These are phyloP conservation scores for Nematopogon swammerdamellus DNA, from an alignment of 2,888 invertebrate genomes.

Conservation along the genomic window DNA sequence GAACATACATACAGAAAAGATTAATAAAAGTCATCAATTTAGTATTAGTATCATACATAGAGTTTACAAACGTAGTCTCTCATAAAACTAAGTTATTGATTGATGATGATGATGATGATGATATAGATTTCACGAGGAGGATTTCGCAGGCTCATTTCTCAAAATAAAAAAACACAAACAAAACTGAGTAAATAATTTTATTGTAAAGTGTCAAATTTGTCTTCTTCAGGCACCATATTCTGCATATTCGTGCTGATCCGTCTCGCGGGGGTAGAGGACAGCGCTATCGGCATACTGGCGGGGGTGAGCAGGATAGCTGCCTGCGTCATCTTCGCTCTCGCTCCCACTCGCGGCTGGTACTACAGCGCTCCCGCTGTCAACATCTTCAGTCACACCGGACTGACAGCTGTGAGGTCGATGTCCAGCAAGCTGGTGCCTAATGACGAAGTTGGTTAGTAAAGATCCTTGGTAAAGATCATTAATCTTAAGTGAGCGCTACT, in stretches of 20 bases:
- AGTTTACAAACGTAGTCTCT: too few relatives aligned
- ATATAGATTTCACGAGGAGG: too few relatives aligned
- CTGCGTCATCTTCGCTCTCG: constrained; percentile 49
- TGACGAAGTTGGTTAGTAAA: constrained; percentile 50
- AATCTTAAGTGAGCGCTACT: not conserved
- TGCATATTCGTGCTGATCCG: constrained; percentile 46
- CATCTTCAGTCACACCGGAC: constrained; percentile 50
- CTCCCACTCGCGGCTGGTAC: constrained; percentile 40
- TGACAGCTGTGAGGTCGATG: constrained; percentile 56
- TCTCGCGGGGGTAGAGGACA: constrained; percentile 40
- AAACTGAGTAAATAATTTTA: too few relatives aligned
- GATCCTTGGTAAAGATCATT: not conserved
- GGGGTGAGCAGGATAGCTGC: constrained; percentile 53
- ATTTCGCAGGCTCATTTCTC: too few relatives aligned
- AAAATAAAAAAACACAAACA: too few relatives aligned
- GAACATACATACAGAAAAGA: too few relatives aligned
- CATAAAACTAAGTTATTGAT: too few relatives aligned
- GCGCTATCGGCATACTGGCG: constrained; percentile 42
- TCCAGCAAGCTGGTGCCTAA: constrained; percentile 53
- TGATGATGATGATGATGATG: too few relatives aligned
- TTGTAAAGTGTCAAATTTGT: too few relatives aligned
- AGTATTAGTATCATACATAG: too few relatives aligned
- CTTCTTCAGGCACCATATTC: constrained; percentile 48
- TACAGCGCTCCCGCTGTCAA: constrained; percentile 49
- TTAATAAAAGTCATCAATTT: too few relatives aligned